Percentiles rank a stretch among this genome's conserved stretches.
Evolutionary conservation across 1,140 invertebrate species (phyloP).

Genomic region (Drosophila neocordata): DNA sequence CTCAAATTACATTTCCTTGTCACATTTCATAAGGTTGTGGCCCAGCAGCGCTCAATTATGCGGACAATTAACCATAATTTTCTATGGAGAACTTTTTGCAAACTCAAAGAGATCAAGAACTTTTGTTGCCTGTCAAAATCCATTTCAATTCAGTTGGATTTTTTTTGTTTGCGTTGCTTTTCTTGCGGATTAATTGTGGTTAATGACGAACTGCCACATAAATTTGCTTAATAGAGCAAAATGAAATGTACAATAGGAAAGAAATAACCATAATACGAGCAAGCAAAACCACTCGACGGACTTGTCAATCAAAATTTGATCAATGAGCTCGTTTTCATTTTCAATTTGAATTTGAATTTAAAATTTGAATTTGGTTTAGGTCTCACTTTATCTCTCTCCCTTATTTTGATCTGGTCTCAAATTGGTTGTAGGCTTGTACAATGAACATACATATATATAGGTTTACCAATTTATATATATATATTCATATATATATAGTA

Average conservation of each 20-base stretch:
- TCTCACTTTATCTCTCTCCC: conserved; percentile 29
- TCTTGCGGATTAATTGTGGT: conserved; percentile 50
- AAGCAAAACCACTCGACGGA: conserved; percentile 47
- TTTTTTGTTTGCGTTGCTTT: conserved; percentile 13
- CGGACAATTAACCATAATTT: conserved; percentile 52
- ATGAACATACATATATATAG: background rate
- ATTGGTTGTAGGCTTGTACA: background rate
- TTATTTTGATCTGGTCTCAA: conserved; percentile 21
- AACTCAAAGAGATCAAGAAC: conserved; percentile 31
- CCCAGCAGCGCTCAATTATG: conserved; percentile 31
- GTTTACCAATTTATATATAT: background rate
- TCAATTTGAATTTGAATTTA: conserved; percentile 30
- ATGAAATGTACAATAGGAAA: conserved; percentile 32
- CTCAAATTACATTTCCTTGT: conserved; percentile 9
- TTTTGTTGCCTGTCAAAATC: conserved; percentile 50
- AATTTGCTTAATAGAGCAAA: conserved; percentile 58
- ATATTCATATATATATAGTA: background rate
- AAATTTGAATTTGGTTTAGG: conserved; percentile 34
- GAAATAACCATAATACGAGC: conserved; percentile 16
- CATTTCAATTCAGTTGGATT: conserved; percentile 23
- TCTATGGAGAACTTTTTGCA: conserved; percentile 13
- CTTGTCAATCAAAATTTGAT: conserved; percentile 71
- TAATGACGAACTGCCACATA: conserved; percentile 49
- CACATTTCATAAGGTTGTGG: background rate
- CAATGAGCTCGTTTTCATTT: conserved; percentile 49